Evolutionary conservation across 2,797 vertebrate genomes (phyloP), one percentile per base, ranked within the genome.

Genomic region (Sitta carolinensis): DNA sequence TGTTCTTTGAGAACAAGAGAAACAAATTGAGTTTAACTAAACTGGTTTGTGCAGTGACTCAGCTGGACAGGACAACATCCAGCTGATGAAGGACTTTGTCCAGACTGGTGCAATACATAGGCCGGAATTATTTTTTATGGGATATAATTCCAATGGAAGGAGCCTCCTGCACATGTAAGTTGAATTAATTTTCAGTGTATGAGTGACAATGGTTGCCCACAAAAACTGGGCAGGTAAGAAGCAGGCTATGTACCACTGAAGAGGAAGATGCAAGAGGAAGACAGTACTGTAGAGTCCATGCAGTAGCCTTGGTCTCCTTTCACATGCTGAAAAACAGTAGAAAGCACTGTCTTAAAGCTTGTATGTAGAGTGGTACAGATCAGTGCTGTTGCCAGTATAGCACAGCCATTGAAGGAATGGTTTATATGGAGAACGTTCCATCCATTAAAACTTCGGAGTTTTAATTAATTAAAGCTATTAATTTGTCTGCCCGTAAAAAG

Each of bases 41-140:
- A 94, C 77, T 86, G 80, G 74, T 96, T 91, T 86, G 73, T 93
- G 76, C 82, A 82, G 42, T 96, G 84, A 84, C 63, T 93, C 89
- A 95, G 45, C 76, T 50, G 74, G 79, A 64, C 83, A 51, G 23
- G 74, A 34, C 72, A 62, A 8, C 62, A 69, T 81, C 32, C 45
- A 72, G 77, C 91, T 64, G 45, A 47, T 87, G 85, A 59, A 95
- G 42, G 67, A 86, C 58, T 92, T 83, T 59, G 55, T 85, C 64
- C 82, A 75, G 76, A n/a, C 51, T 47, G 34, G 30, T 77, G 76
- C 22, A 57, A 17, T 62, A 78, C 45, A 36, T 32, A 67, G 74
- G 30, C 84, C 29, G 48, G 54, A 84, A 75, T 84, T 87, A 85
- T 66, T 87, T 93, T 62, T 36, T 36, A 36, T 36, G 36, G 36